Evolutionary conservation across 2,113 vertebrate species (phyloP), one percentile per base, ranked within the genome.

Genomic region (Sinosuthora webbiana): DNA sequence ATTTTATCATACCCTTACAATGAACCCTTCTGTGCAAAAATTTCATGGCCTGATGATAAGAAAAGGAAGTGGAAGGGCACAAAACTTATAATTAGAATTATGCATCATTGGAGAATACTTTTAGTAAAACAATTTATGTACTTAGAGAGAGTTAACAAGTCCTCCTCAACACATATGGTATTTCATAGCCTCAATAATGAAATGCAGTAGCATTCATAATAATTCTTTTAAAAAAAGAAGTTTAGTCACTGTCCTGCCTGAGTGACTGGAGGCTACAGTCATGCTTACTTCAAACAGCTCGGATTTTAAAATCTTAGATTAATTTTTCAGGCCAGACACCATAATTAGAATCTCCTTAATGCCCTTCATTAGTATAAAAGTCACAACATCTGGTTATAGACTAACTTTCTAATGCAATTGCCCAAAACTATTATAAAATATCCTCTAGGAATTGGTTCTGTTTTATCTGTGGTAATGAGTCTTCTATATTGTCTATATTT

Each of bases 321-420:
- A 93, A 90, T 82, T 92, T 90, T 94, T 87, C 62, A 75, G 62
- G 76, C 57, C n/a, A 75, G 41, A 37, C n/a, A 78, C 56, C 56
- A 60, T 83, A 89, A 92, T 94, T 94, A 81, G 80, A 91, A 84
- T 81, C 44, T 92, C 87, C 93, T 94, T 89, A 90, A 68, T 89
- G 73, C 30, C 73, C 56, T 87, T 91, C 93, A 68, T 92, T 91
- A 89, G 69, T 89, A 82, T 76, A 89, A 67, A 94, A 94, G 87
- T 91, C 65, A 94, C 33, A 90, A 24, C 42, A 81, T 85, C 75
- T 92, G 90, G 74, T 91, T 90, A 88, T 25, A 78, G 73, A 74
- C 71, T 45, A 80, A 89, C 52, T 82, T 96, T 75, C 49, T 89
- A 78, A 89, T 44, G 23, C 20, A 89, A 87, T 84, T 90, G 77